Base-by-base conservation (phyloP, 2,797 vertebrate genomes). In the Sciurus carolinensis region DNA sequence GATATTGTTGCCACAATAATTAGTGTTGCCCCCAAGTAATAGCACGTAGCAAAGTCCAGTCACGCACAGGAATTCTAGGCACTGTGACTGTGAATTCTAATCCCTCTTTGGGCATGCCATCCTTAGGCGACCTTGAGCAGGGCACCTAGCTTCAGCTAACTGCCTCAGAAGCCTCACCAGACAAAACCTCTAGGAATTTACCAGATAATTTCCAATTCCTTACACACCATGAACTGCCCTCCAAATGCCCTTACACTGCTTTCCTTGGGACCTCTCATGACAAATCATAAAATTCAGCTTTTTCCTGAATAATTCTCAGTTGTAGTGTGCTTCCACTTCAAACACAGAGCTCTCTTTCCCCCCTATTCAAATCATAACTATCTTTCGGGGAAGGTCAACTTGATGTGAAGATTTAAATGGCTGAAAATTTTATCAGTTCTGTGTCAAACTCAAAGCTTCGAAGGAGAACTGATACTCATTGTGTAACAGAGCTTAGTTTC, bases 1-100 rank as follows among this genome's bases (percentile, higher is more conserved):
- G 66, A 88, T 91, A 72, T 13, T 90, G 92, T 96, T 95, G 90
- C 95, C 94, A 91, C 79, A 96, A 44, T 95, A 92, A 80, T 80
- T 87, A 42, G 54, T 24, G 50, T 87, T 96, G 82, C 88, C 87
- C 83, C 75, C 47, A 36, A 93, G 95, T 86, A 97, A 95, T 88
- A 84, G 87, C 96, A 97, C 39, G 73, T 89, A 95, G 52, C 36
- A 17, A 24, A 95, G 82, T 96, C 88, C 66, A 95, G 97, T 97
- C 97, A 98, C 3, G 91, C 91, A 95, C 95, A 95, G 95, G 97
- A 98, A 97, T 97, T 88, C 83, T 59, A 94, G 82, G 88, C 93
- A 91, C 90, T 95, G 97, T 97, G 97, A 96, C 94, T 89, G 44
- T 94, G 97, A 98, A 97, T 98, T 93, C 95, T 95, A 97, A 97